Evolutionary conservation across 2,888 invertebrate species (phyloP).

Genomic region (Tupiocoris notatus): DNA sequence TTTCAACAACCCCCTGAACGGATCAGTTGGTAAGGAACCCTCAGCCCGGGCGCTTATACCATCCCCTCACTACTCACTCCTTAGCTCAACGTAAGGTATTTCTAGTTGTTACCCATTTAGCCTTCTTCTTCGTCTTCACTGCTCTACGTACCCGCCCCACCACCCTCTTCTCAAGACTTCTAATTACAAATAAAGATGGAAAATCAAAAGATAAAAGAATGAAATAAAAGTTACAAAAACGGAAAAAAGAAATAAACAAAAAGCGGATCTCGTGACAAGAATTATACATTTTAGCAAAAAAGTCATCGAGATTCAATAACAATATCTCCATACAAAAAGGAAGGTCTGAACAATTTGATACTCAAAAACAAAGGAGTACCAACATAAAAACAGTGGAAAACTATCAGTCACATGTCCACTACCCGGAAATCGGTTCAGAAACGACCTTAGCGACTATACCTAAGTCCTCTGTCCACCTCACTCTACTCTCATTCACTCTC

Average conservation of each 20-base stretch:
- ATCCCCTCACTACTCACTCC: constrained; percentile 18
- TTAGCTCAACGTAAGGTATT: constrained; percentile 37
- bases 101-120: constrained; percentile 27
- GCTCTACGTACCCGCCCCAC: constrained; percentile 14
- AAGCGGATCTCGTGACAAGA: neutral
- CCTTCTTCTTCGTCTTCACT: constrained; percentile 39
- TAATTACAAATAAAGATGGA: constrained; percentile 1
- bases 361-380: neutral
- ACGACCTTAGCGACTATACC: neutral
- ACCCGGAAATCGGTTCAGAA: neutral
- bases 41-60: constrained; percentile 32
- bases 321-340: neutral
- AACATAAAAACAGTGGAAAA: neutral
- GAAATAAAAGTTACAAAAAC: neutral
- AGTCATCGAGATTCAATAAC: too few relatives aligned
- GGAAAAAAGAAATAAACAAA: constrained; percentile 2
- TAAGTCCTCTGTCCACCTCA: neutral
- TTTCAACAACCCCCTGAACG: neutral
- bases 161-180: constrained; percentile 20
- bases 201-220: neutral
- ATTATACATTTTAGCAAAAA: neutral
- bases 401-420: neutral
- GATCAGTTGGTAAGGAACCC: constrained; percentile 31
- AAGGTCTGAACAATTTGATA: neutral
- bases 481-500: neutral